A percentile compares a stretch with the other conserved stretches of the same genome.
These are phyloP conservation scores for Gymnarchus niloticus DNA, from an alignment of 2,113 vertebrate genomes.

Conservation along the genomic window DNA sequence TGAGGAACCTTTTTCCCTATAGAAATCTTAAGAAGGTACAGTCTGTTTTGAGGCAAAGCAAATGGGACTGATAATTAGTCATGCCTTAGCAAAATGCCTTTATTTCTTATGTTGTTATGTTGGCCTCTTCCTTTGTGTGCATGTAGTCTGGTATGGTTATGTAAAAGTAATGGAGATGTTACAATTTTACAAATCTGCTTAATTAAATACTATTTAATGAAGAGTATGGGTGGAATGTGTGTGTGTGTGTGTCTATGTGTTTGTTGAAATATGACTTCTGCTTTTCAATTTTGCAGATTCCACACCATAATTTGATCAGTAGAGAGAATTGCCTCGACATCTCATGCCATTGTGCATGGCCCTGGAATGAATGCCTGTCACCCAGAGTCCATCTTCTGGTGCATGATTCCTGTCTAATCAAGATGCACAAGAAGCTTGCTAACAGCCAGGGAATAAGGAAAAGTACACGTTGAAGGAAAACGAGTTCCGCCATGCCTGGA, in stretches of 20 bases:
- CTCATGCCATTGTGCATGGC: background rate
- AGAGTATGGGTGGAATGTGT: background rate
- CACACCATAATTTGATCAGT: background rate
- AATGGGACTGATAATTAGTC: too few relatives aligned
- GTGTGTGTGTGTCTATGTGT: background rate
- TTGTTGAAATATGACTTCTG: background rate
- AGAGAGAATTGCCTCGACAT: background rate
- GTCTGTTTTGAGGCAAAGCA: background rate
- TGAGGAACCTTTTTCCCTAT: background rate
- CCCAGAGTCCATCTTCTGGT: background rate
- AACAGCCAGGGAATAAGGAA: background rate
- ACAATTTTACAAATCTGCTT: background rate
- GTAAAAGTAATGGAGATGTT: background rate
- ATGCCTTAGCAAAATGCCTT: background rate
- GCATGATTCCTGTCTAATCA: background rate
- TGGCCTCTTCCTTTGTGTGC: background rate
- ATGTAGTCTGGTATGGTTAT: background rate
- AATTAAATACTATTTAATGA: background rate
- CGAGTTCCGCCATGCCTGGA: background rate
- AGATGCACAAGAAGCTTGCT: background rate
- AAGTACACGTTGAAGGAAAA: background rate
- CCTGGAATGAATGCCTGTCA: background rate
- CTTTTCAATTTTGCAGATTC: background rate
- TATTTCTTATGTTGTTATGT: background rate
- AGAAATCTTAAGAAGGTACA: background rate